Base-by-base conservation (phyloP, 2,888 invertebrate species). In the Epinotia ramella region DNA sequence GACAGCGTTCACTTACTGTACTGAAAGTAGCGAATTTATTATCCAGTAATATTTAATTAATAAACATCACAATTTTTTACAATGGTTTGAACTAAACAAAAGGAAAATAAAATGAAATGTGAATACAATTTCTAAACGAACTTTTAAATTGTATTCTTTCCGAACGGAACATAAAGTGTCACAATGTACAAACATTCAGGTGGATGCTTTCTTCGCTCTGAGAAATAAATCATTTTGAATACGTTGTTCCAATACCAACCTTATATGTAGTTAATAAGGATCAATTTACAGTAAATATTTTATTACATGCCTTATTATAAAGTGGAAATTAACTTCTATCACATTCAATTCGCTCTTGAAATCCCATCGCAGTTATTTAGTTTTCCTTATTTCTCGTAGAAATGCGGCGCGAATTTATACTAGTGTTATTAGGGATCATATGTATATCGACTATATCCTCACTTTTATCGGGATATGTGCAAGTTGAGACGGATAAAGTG, bases 361-460 rank as follows among this genome's bases (percentile, higher is more conserved):
- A 49, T 46, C n/a, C 7, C 18, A 46, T 46, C 59, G 59, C 24
- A 28, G 24, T 64, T 73, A 20, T 60, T 68, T 53, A 24, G 57
- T 73, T 70, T 78, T 75, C 18, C 33, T n/a, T 33, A 16, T 56
- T 74, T 67, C 57, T 69, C 68, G 56, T 28, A 78, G 80, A 84
- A 85, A 93, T 93, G 93, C 83, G 92, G 12, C 86, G 89, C 53
- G 89, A 91, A 87, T 88, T 93, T 49, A 92, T 92, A 78, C 75
- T 93, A 75, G 81, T 91, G 78, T 82, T 93, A 69, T 80, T 93
- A 72, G 91, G 90, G 44, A 92, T 93, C 33, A 91, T 93, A 75
- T 86, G 85, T 80, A 85, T 89, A 77, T 91, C 92, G 2, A 91
- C 91, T 0, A 75, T 94, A 5, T 89, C 91, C 0, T 90, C 92